Evolutionary conservation across 2,888 invertebrate species (phyloP), one percentile per base, ranked within the genome.

Genomic region (Drosophila rubida): DNA sequence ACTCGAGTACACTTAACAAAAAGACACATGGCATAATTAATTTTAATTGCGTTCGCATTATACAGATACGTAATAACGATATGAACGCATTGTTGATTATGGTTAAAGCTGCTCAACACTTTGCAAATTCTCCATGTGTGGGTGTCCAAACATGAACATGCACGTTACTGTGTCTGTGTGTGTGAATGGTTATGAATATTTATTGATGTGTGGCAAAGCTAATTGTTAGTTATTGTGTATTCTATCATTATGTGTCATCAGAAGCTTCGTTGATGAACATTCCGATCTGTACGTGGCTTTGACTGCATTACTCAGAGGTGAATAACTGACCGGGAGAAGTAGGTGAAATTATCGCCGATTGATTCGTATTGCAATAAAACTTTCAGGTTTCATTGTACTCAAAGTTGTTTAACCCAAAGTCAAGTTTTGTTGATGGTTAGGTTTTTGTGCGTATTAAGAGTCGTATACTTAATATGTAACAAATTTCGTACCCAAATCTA

Each of bases 21-120:
- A 71, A 74, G 49, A 69, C 81, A 65, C 65, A 78, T 73, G 75
- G 70, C 80, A 85, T 82, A 82, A 82, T 85, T 82, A 79, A 79
- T 63, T 77, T 85, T 80, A 82, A 82, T 80, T 85, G 66, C 62
- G 53, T 45, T 65, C 69, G 57, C 51, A 65, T 70, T 55, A 25
- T 42, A 57, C 57, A 50, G 27, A 70, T 42, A 62, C 44, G 37
- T 27, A 32, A 39, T 39, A 16, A 44, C 46, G 7, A 19, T 41
- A 32, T 67, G 39, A 39, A 13, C 5, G 37, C 57, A 59, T 35
- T 32, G 42, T 46, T 62, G 65, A 66, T 25, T 25, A 25, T 25
- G 69, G 55, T 61, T 61, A 46, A 68, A 66, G 65, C 69, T 35
- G 48, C 58, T 39, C 42, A 50, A 37, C 39, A 51, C 19, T 45